phyloP scores from a whole-genome alignment of 2,888 invertebrate species.

The Xanthorhoe designata region DNA sequence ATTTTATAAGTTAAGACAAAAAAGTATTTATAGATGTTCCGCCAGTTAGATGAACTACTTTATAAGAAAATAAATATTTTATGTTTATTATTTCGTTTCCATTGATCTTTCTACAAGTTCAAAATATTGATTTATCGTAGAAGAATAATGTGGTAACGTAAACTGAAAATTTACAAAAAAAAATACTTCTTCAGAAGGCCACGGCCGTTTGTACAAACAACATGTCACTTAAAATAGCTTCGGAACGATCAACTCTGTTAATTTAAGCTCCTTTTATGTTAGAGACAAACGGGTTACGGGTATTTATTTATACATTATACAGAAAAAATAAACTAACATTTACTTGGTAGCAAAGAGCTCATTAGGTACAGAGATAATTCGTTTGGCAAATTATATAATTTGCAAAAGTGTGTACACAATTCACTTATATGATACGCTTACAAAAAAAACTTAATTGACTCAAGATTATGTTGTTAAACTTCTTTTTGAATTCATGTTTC shows the following conservation, averaged over 20 bases:
- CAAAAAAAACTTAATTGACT: neutral
- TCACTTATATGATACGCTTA: neutral
- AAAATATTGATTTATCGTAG: neutral
- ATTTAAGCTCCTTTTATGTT: neutral
- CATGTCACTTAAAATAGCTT: slow-evolving; percentile 1
- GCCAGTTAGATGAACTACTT: too few relatives aligned
- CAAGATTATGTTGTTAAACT: neutral
- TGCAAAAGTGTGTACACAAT: too few relatives aligned
- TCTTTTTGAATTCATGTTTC: too few relatives aligned
- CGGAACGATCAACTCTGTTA: neutral
- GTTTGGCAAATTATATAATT: too few relatives aligned
- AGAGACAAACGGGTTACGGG: neutral
- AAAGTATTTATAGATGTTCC: too few relatives aligned
- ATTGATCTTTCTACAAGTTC: too few relatives aligned
- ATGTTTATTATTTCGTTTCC: too few relatives aligned
- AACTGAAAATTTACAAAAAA: neutral
- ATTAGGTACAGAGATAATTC: neutral
- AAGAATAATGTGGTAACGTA: neutral
- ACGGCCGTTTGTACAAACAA: neutral
- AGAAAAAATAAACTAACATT: neutral
- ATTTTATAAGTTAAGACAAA: too few relatives aligned
- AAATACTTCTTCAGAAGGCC: neutral
- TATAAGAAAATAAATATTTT: too few relatives aligned
- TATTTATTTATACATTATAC: neutral
- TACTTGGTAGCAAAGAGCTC: neutral